A percentile compares a stretch with the other conserved stretches of the same genome.
Conservation (phyloP, 2,797 vertebrate genomes). For the Falco cherrug region DNA sequence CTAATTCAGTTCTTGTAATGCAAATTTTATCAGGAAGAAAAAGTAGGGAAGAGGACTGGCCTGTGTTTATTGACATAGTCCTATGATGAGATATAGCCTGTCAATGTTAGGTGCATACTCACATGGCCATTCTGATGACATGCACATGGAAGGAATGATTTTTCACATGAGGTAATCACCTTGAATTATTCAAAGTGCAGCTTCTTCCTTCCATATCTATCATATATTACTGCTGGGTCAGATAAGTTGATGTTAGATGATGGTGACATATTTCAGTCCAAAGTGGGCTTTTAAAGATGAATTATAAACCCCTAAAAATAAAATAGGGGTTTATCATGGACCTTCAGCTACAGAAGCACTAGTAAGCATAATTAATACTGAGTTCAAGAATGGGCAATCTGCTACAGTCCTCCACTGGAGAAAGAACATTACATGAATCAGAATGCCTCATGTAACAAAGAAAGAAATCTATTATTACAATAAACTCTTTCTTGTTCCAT, state of each 20-base stretch:
- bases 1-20: neutral
- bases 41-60: neutral
- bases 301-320: slow-evolving; percentile 62
- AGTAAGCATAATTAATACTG: slow-evolving; percentile 56
- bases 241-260: neutral
- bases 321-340: slow-evolving; percentile 53
- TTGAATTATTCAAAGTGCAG: slow-evolving; percentile 65
- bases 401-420: neutral
- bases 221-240: slow-evolving; percentile 48
- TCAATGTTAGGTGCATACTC: neutral
- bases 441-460: neutral
- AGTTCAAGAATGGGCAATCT: neutral
- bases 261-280: slow-evolving; percentile 60
- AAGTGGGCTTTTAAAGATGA: slow-evolving; percentile 55
- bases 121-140: slow-evolving; percentile 25
- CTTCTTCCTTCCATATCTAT: slow-evolving; percentile 30
- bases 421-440: slow-evolving; percentile 14
- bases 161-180: slow-evolving; percentile 56
- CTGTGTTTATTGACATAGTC: slow-evolving; percentile 1
- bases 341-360: slow-evolving; percentile 42
- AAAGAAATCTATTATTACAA: slow-evolving; percentile 16
- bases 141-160: slow-evolving; percentile 51
- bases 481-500: neutral
- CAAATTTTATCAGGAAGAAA: neutral
- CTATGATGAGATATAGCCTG: slow-evolving; percentile 12